Percentiles rank a stretch among this genome's conserved stretches.
Conservation (phyloP, 2,888 invertebrate species). For the Cheilosia impressa region DNA sequence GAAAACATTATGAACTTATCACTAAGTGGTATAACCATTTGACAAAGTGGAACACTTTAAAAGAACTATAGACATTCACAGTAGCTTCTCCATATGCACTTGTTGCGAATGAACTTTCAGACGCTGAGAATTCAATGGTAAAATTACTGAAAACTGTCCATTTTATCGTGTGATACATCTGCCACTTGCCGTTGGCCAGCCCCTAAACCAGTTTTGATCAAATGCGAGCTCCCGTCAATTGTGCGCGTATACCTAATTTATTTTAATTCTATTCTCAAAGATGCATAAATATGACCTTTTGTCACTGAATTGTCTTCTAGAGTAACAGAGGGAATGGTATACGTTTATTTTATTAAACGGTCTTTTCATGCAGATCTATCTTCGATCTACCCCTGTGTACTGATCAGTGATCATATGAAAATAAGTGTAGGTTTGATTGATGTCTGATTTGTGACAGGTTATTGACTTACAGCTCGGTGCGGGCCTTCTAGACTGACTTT, state of each 20-base stretch:
- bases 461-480: constrained; percentile 11
- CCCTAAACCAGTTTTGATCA: constrained; percentile 16
- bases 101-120: too few relatives aligned
- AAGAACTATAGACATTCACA: too few relatives aligned
- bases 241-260: constrained; percentile 31
- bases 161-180: constrained; percentile 4
- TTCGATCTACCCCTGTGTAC: not conserved
- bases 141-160: not conserved
- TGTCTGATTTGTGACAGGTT: not conserved
- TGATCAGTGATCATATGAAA: not conserved
- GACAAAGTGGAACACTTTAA: too few relatives aligned
- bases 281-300: constrained; percentile 23
- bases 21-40: too few relatives aligned
- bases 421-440: not conserved
- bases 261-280: constrained; percentile 42
- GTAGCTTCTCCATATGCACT: too few relatives aligned
- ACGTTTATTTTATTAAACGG: constrained; percentile 10
- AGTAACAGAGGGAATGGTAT: not conserved
- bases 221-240: constrained; percentile 44
- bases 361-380: not conserved
- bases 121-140: not conserved
- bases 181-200: constrained; percentile 11
- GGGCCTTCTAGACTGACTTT: not conserved
- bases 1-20: too few relatives aligned
- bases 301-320: constrained; percentile 25